Conservation (phyloP, 2,888 invertebrate species). For the Alviniconcha strummeri region DNA sequence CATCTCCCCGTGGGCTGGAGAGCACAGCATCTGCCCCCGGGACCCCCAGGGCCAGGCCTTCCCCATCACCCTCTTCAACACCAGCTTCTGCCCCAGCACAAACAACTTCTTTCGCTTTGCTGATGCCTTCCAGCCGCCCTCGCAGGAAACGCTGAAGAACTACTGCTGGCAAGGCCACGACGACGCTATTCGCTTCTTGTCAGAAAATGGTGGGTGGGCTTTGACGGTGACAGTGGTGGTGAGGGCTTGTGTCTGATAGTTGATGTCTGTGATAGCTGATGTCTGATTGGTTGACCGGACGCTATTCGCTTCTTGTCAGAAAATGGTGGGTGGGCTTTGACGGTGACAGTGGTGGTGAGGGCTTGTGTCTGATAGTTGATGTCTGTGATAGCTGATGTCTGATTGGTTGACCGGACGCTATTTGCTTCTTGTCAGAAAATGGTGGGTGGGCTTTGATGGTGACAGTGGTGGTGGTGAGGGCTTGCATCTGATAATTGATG, state of each 20-base stretch:
- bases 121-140: slow-evolving; percentile 37
- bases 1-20: slow-evolving; percentile 40
- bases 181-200: slow-evolving; percentile 33
- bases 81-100: slow-evolving; percentile 36
- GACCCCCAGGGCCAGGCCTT: slow-evolving; percentile 33
- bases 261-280: not conserved
- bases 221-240: too few species aligned
- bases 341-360: too few species aligned
- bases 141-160: slow-evolving; percentile 31
- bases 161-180: slow-evolving; percentile 40
- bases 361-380: not conserved
- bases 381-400: not conserved
- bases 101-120: slow-evolving; percentile 38
- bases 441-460: slow-evolving; percentile 17
- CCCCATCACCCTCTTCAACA: slow-evolving; percentile 33
- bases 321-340: slow-evolving; percentile 31
- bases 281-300: slow-evolving; percentile 9
- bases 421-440: slow-evolving; percentile 33
- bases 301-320: slow-evolving; percentile 30
- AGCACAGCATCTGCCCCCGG: slow-evolving; percentile 39
- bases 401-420: slow-evolving; percentile 15
- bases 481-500: not conserved
- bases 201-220: slow-evolving; percentile 31
- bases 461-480: not conserved
- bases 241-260: not conserved